Conservation (phyloP, 1,140 invertebrate genomes). For the Stegodyphus dumicola region DNA sequence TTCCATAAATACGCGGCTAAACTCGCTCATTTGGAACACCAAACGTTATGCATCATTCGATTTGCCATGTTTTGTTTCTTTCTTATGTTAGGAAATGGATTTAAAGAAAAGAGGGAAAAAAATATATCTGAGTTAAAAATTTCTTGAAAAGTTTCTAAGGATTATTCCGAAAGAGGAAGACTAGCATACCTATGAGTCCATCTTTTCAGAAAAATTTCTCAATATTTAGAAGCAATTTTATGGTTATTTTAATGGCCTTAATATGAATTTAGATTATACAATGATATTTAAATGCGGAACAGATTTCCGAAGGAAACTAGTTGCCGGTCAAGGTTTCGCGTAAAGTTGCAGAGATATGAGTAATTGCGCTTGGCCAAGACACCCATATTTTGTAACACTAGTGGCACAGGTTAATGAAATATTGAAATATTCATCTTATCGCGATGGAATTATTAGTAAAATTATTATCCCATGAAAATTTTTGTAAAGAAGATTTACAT, state of each 20-base stretch:
- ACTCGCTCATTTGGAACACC: slow-evolving; percentile 67
- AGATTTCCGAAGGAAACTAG: too few species aligned
- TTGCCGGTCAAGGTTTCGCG: too few species aligned
- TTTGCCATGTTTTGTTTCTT: slow-evolving; percentile 86
- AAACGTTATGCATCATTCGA: slow-evolving; percentile 88
- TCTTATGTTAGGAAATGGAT: slow-evolving; percentile 65
- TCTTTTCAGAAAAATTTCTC: neutral
- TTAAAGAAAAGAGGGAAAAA: neutral
- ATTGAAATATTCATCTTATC: too few species aligned
- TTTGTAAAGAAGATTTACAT: too few species aligned
- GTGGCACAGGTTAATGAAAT: too few species aligned
- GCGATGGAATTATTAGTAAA: too few species aligned
- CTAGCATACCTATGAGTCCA: neutral
- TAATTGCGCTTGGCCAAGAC: too few species aligned
- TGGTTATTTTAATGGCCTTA: neutral
- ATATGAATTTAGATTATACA: neutral
- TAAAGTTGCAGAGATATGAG: too few species aligned
- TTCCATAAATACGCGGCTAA: slow-evolving; percentile 16
- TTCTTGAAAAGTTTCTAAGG: neutral
- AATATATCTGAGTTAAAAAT: neutral
- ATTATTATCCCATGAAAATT: too few species aligned
- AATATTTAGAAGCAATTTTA: neutral
- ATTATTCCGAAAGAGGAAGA: neutral
- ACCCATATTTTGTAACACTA: too few species aligned
- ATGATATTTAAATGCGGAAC: too few species aligned